These are phyloP conservation scores for Euglossa dilemma DNA, from an alignment of 1,140 invertebrate genomes.

Conservation along the genomic window DNA sequence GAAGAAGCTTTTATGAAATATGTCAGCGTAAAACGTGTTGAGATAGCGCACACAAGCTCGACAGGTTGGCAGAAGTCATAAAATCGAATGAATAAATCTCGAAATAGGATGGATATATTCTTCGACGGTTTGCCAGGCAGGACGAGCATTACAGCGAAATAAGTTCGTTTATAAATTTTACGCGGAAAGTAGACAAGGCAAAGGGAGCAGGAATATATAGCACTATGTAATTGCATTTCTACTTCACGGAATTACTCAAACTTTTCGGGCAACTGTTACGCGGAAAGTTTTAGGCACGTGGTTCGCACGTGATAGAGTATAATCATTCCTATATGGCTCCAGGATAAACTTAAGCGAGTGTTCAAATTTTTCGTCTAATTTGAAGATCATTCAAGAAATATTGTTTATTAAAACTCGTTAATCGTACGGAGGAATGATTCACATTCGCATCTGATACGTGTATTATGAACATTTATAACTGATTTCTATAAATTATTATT, in stretches of 20 bases:
- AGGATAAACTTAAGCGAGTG: background rate
- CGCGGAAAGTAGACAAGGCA: too few species aligned
- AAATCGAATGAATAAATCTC: background rate
- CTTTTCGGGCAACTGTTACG: background rate
- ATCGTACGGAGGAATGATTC: too few species aligned
- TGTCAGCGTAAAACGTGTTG: background rate
- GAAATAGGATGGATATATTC: background rate
- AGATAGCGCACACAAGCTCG: background rate
- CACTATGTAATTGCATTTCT: background rate
- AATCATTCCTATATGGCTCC: background rate
- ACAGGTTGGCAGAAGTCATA: background rate
- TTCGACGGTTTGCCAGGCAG: too few species aligned
- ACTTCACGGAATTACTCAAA: background rate
- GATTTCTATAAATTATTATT: too few species aligned
- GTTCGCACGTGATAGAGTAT: background rate
- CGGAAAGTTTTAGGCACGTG: background rate
- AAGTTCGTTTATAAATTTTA: background rate
- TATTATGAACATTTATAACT: too few species aligned
- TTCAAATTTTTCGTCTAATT: background rate
- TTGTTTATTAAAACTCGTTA: too few species aligned
- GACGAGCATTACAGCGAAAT: too few species aligned
- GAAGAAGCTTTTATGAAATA: background rate
- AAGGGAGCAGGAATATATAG: background rate
- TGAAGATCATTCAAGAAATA: background rate
- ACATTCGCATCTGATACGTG: too few species aligned